Evolutionary conservation across 2,888 invertebrate species (phyloP), one percentile per base, ranked within the genome.

Genomic region (Zeuzera pyrina): DNA sequence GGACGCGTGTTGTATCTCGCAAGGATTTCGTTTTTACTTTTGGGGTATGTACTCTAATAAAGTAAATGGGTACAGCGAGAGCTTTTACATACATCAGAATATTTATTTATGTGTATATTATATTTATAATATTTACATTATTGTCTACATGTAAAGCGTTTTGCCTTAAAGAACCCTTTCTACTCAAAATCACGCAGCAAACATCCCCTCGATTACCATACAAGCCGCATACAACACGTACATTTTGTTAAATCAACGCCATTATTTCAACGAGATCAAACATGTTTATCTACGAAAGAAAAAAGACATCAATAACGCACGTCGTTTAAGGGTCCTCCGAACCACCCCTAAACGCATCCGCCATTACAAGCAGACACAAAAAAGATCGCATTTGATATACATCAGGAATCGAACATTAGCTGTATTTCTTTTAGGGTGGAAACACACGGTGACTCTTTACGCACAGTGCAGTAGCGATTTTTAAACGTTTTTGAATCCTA

Each of bases 401-500:
- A 72, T 78, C 76, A 74, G 61, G 71, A 71, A 79, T 78, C 74
- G 76, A 76, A 73, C 71, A 66, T 70, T 72, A 73, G 71, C 57
- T 39, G 42, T 42, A 50, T 48, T 49, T 51, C 47, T 43, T n/a
- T 42, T 36, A 31, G 29, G 36, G 31, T 32, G 39, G 36, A 32
- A 43, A 59, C 33, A 57, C 36, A 72, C 48, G 65, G 35, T 1
- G 0, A 0, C 1, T n/a, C 24, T n/a, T 35, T 45, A n/a, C 13
- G 28, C n/a, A n/a, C n/a, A n/a, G n/a, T n/a, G n/a, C n/a, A n/a
- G n/a, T n/a, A n/a, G n/a, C n/a, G n/a, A n/a, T n/a, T n/a, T n/a
- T n/a, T n/a, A n/a, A n/a, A n/a, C n/a, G n/a, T n/a, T n/a, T n/a
- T n/a, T n/a, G n/a, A n/a, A n/a, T n/a, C n/a, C n/a, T n/a, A n/a